These are phyloP conservation scores for Meteorus cinctellus DNA, from an alignment of 2,888 invertebrate genomes.

Conservation along the genomic window DNA sequence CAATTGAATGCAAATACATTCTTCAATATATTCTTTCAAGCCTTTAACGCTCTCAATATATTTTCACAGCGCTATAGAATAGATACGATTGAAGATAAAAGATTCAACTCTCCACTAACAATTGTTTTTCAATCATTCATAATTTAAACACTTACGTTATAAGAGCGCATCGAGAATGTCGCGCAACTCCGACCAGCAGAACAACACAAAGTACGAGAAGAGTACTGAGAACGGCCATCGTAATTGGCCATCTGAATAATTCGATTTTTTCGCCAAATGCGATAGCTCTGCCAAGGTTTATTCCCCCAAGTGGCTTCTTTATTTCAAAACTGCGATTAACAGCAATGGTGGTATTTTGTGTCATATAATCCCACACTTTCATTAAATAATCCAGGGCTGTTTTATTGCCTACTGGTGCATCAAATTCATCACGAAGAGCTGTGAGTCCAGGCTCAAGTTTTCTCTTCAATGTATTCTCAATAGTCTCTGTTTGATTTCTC, in stretches of 20 bases:
- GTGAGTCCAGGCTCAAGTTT: constrained; percentile 82
- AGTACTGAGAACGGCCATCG: constrained; percentile 90
- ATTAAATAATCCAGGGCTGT: constrained; percentile 84
- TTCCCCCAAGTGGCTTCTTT: constrained; percentile 81
- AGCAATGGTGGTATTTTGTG: constrained; percentile 84
- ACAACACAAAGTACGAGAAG: constrained; percentile 91
- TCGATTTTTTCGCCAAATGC: constrained; percentile 82
- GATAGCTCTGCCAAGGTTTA: constrained; percentile 80
- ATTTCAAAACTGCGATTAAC: constrained; percentile 86
- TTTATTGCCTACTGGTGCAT: constrained; percentile 85
- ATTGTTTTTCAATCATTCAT: background rate
- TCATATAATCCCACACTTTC: constrained; percentile 80
- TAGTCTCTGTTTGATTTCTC: constrained; percentile 86
- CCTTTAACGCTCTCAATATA: too few species aligned
- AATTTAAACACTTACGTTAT: constrained; percentile 78
- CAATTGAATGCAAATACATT: too few species aligned
- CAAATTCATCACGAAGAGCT: constrained; percentile 84
- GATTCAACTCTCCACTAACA: background rate
- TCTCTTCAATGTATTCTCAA: constrained; percentile 83
- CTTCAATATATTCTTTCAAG: too few species aligned
- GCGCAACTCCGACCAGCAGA: constrained; percentile 90
- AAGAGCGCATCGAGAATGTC: constrained; percentile 91
- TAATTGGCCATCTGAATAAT: constrained; percentile 88
- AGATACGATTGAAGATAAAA: too few species aligned
- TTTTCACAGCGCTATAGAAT: too few species aligned